Base-by-base conservation (phyloP, 2,797 vertebrate genomes). In the Melanotaenia maccullochi region DNA sequence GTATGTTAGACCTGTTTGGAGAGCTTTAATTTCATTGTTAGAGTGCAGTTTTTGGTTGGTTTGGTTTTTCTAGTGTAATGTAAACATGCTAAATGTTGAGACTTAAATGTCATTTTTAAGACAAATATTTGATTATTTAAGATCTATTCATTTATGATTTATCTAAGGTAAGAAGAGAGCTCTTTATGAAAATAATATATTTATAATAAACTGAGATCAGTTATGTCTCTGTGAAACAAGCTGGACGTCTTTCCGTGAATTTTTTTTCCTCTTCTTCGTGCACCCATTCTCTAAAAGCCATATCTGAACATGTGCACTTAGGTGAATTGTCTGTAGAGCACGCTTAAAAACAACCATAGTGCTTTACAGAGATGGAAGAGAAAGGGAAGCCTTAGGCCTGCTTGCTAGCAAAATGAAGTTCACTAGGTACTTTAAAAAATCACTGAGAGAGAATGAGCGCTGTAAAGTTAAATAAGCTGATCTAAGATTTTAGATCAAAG, bases 291-390 rank as follows among this genome's bases (percentile, higher is more conserved):
- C 5, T 59, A 0, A 66, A 38, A 49, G 47, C 24, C 22, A 32
- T 28, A 35, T 65, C 42, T 65, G 35, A 44, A 9, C 28, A 42
- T 65, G 9, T 9, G 60, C 9, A 11, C 16, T 25, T 11, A 40
- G 24, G 44, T 58, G 30, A 54, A 28, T 68, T 35, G 58, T 75
- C 62, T 38, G 24, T 64, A 69, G 32, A 30, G 30, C 42, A 55
- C 47, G 20, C 55, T 3, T 58, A 12, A 64, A 55, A 65, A 36
- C 40, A 58, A 25, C 28, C 36, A 4, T 35, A 62, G 5, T 42
- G 24, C 18, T 75, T 58, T 25, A 51, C 16, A 61, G 52, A 74
- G n/a, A 12, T 49, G 47, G 30, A 30, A 44, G n/a, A 38, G 16
- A 59, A 33, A 66, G 32, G 28, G 4, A 56, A 67, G 42, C 25